Conservation (phyloP, 1,140 invertebrate species). For the Temnothorax longispinosus region DNA sequence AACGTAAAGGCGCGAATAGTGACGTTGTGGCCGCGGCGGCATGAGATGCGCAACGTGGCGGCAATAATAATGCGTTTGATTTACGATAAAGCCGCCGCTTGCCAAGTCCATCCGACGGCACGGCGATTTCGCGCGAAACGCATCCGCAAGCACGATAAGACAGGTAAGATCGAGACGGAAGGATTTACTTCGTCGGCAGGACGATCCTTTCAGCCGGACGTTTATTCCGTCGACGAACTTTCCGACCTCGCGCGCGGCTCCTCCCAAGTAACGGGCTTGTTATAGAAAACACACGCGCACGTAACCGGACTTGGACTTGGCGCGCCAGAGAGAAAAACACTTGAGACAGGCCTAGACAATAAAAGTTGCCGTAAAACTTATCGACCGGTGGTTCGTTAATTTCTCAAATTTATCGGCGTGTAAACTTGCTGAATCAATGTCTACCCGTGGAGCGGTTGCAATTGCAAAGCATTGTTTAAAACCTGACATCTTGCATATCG, state of each 20-base stretch:
- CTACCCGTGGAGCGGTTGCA: background rate
- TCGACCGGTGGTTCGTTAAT: conserved; percentile 64
- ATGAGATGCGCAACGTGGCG: conserved; percentile 27
- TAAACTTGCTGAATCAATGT: conserved; percentile 73
- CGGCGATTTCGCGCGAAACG: conserved; percentile 27
- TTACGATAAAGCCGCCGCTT: conserved; percentile 73
- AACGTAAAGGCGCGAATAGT: background rate
- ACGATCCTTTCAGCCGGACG: conserved; percentile 57
- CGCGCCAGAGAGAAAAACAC: conserved; percentile 10
- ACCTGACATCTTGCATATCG: background rate
- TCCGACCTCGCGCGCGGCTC: conserved; percentile 32
- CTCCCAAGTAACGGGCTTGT: conserved; percentile 57
- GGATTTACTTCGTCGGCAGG: conserved; percentile 61
- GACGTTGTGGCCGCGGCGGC: background rate
- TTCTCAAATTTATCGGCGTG: conserved; percentile 70
- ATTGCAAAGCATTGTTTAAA: conserved; percentile 39
- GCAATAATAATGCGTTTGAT: conserved; percentile 78
- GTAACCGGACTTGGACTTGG: conserved; percentile 23
- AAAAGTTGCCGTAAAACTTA: conserved; percentile 73
- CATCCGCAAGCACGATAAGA: conserved; percentile 65
- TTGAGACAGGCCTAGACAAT: conserved; percentile 65
- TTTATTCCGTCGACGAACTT: conserved; percentile 68
- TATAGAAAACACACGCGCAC: conserved; percentile 30
- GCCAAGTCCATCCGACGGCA: conserved; percentile 34
- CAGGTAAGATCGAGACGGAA: conserved; percentile 48